phyloP scores from a whole-genome alignment of 2,797 vertebrate species.

The Siniperca undulata region DNA sequence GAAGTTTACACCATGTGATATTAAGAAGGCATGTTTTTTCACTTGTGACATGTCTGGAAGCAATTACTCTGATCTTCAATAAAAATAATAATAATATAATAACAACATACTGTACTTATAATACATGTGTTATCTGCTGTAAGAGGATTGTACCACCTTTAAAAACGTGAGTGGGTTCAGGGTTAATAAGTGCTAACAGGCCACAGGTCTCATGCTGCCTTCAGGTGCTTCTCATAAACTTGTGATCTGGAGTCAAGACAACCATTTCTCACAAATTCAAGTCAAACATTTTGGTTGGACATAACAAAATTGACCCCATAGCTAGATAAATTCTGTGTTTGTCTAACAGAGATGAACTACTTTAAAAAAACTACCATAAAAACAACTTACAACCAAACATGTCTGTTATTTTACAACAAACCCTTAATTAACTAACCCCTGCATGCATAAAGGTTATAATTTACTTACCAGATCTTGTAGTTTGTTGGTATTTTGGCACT shows the following conservation, averaged over 20 bases:
- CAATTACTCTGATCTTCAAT: not conserved
- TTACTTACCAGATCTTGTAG: not conserved
- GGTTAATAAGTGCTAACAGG: not conserved
- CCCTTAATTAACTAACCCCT: not conserved
- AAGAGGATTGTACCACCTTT: not conserved
- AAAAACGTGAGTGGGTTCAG: not conserved
- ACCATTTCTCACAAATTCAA: not conserved
- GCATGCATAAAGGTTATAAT: not conserved
- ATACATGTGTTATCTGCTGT: not conserved
- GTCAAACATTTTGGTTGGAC: not conserved
- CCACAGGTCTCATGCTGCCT: conserved; percentile 1
- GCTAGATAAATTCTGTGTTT: not conserved
- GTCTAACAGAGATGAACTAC: not conserved
- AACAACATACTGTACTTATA: not conserved
- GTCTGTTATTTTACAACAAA: not conserved
- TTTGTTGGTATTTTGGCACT: not conserved
- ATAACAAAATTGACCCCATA: not conserved
- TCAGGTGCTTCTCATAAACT: not conserved
- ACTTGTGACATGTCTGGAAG: not conserved
- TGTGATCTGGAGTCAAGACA: not conserved
- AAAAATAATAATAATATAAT: too few relatives aligned
- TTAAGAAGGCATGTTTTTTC: not conserved
- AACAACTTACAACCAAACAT: not conserved
- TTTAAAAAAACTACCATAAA: not conserved
- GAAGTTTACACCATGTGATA: conserved; percentile 5